Evolutionary conservation across 2,797 vertebrate species (phyloP).

Genomic region (Catamblyrhynchus diadema): DNA sequence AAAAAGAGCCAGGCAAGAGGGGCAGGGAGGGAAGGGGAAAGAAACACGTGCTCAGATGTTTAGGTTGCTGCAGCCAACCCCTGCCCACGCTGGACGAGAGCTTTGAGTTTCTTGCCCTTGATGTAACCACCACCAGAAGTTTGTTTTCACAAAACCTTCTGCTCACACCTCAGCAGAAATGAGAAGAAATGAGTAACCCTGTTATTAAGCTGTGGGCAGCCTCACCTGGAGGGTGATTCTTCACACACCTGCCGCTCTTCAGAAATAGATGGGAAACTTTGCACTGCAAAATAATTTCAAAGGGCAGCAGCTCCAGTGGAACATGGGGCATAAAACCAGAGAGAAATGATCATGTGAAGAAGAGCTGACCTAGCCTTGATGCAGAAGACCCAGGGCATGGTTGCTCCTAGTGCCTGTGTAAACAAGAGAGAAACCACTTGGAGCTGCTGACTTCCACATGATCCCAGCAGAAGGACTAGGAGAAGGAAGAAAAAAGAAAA

Average conservation of each 20-base stretch:
- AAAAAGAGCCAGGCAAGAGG: background rate
- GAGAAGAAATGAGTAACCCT: slow-evolving; percentile 7
- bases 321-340: background rate
- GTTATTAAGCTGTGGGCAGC: slow-evolving; percentile 42
- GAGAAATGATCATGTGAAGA: background rate
- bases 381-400: background rate
- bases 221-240: slow-evolving; percentile 31
- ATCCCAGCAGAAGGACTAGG: background rate
- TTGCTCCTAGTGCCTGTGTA: background rate
- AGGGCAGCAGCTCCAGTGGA: background rate
- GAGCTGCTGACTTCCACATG: background rate
- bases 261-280: slow-evolving; percentile 6
- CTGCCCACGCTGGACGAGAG: background rate
- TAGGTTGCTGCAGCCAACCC: slow-evolving; percentile 2
- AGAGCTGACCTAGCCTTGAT: background rate
- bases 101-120: slow-evolving; percentile 30
- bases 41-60: background rate
- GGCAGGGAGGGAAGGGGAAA: background rate
- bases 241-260: background rate
- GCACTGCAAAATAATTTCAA: background rate
- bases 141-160: slow-evolving; percentile 41
- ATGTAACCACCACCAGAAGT: slow-evolving; percentile 13
- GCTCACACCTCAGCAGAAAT: slow-evolving; percentile 10
- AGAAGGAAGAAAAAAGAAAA: background rate
- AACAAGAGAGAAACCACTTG: background rate